Evolutionary conservation across 1,140 invertebrate genomes (phyloP).

Genomic region (Leptestheria dahalacensis): DNA sequence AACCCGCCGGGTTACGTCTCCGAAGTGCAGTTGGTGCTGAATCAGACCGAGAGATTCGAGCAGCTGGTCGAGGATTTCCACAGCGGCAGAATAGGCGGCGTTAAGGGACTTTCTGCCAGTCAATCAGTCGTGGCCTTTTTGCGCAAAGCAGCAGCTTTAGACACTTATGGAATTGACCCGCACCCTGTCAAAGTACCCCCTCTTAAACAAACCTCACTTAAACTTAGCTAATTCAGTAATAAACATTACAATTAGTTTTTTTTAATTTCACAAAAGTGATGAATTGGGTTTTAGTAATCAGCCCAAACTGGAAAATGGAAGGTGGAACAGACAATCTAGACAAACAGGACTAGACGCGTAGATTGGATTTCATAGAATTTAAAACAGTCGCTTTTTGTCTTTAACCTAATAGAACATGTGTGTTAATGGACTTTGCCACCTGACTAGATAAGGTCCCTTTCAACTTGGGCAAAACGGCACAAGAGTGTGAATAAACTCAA

Average conservation of each 20-base stretch:
- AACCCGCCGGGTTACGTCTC: slow-evolving; percentile 79
- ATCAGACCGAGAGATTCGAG: slow-evolving; percentile 76
- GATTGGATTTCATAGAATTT: too few relatives aligned
- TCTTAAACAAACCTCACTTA: background rate
- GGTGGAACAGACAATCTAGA: background rate
- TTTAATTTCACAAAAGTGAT: too few relatives aligned
- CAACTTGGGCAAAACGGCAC: too few relatives aligned
- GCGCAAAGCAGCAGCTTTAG: slow-evolving; percentile 69
- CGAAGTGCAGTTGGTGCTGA: slow-evolving; percentile 76
- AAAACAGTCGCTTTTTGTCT: too few relatives aligned
- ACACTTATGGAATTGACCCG: slow-evolving; percentile 94
- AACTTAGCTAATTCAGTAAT: background rate
- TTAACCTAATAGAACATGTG: too few relatives aligned
- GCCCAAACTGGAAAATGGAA: background rate
- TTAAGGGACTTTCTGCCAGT: slow-evolving; percentile 51
- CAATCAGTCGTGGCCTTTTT: slow-evolving; percentile 72
- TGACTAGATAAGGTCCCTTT: too few relatives aligned
- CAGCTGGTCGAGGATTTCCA: slow-evolving; percentile 79
- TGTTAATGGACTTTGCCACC: too few relatives aligned
- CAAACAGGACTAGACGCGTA: too few relatives aligned
- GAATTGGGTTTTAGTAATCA: slow-evolving; percentile 8
- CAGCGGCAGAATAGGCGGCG: slow-evolving; percentile 39
- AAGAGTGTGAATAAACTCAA: too few relatives aligned
- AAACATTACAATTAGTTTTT: too few relatives aligned
- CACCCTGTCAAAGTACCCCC: slow-evolving; percentile 82